Base-by-base conservation (phyloP, 2,113 vertebrate genomes). In the Osmerus eperlanus region DNA sequence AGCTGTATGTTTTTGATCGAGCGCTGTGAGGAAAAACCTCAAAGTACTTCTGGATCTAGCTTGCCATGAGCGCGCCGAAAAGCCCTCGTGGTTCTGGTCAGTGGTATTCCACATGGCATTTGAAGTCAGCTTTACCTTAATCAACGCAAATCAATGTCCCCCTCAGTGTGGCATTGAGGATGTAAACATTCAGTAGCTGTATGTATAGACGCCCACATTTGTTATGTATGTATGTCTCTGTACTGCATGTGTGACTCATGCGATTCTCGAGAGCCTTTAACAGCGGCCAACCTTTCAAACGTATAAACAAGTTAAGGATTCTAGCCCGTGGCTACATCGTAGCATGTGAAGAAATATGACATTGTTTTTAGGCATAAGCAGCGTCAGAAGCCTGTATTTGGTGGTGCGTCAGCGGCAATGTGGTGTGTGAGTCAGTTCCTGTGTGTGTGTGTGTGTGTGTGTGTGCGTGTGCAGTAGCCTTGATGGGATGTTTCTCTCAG, bases 401-500 rank as follows among this genome's bases (percentile, higher is more conserved):
- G 36, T 1, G 7, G 36, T 4, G 36, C 3, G 7, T 41, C 6
- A 5, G 36, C 36, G 36, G 36, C 7, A 41, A 41, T 41, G 3
- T 32, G 29, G 36, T 8, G 36, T 41, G 36, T 41, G 36, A 58
- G 8, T n/a, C 18, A 6, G 25, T 36, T n/a, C 53, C 25, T 11
- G 25, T 58, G 53, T 58, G 25, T 67, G 51, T 53, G 36, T 47
- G 65, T 52, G 14, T 67, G 18, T 59, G 56, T 3, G 15, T 59
- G 56, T 59, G 56, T 59, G 53, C 8, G 53, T 54, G 53, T 54
- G 53, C 54, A 16, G 54, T 15, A 96, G 47, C 94, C 95, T 7
- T 95, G 96, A 80, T 91, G 96, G 4, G 97, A 99, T 0, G 97
- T 98, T 85, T 96, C 96, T 14, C 95, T 98, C 86, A 98, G 3